Evolutionary conservation across 1,140 invertebrate genomes (phyloP), one percentile per base, ranked within the genome.

Genomic region (Listronotus oregonensis): DNA sequence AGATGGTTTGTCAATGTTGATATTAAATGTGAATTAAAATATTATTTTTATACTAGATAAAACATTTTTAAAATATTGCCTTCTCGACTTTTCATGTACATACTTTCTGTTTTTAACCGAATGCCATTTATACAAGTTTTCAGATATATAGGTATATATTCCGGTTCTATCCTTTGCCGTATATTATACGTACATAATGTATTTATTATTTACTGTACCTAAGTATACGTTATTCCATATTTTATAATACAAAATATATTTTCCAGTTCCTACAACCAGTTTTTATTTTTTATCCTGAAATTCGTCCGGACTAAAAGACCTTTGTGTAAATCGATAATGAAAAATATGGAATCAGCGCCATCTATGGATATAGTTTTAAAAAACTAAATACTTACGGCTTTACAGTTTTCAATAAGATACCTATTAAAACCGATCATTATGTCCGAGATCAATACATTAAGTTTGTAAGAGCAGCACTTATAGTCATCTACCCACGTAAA

Each of bases 1-100:
- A 64, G 54, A 63, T 64, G 59, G 52, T 58, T 64, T 49, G 63
- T 69, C 67, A 62, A 59, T 69, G 61, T 69, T 69, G 49, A 67
- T 60, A 69, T 67, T 65, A 64, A 59, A 69, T 69, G 64, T 65
- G 64, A 69, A 69, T 66, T 69, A 58, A 61, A 55, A 66, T 63
- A 67, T 69, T 69, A 67, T 69, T 69, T 67, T 69, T 67, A 64
- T 69, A 69, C 61, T 64, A 64, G 61, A 56, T 64, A 52, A 60
- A 60, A 44, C 18, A 31, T 46, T 56, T 55, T 43, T 21, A 37
- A 64, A 37, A 47, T 34, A 47, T 47, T 56, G 61, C 51, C 52
- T 56, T 64, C 47, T 50, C 12, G 9, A 52, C 10, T 14, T 6
- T 12, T 51, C n/a, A 14, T 55, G 52, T 58, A 58, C 18, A 58